A percentile compares a stretch with the other conserved stretches of the same genome.
Conservation (phyloP, 2,113 vertebrate genomes). For the Casuarius casuarius region DNA sequence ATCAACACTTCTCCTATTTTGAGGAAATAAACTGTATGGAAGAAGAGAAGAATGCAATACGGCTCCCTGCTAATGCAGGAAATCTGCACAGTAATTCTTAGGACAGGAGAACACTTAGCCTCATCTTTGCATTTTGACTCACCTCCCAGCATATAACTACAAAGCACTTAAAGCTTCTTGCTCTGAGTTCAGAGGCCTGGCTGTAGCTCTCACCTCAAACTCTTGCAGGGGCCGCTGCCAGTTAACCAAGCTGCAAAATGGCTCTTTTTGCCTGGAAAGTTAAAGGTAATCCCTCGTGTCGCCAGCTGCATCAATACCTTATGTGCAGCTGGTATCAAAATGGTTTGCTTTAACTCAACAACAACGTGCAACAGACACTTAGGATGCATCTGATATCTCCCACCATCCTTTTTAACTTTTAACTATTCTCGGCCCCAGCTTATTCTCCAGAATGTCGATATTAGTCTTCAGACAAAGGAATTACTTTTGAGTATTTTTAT, state of each 20-base stretch:
- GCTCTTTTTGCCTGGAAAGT: neutral
- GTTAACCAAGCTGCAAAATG: neutral
- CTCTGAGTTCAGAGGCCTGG: neutral
- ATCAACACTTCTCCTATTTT: neutral
- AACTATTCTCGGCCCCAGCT: neutral
- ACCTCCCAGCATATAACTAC: too few species aligned
- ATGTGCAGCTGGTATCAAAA: neutral
- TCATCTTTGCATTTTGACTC: neutral
- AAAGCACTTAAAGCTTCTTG: too few species aligned
- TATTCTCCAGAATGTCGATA: neutral
- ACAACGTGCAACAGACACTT: too few species aligned
- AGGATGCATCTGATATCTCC: neutral
- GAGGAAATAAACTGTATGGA: neutral
- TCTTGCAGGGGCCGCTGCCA: neutral
- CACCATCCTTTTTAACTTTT: neutral
- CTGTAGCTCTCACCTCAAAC: neutral
- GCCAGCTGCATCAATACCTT: neutral
- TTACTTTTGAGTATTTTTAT: neutral
- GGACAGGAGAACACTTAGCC: neutral
- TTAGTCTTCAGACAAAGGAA: neutral
- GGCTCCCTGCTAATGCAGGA: neutral
- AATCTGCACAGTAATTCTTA: neutral
- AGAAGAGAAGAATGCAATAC: neutral
- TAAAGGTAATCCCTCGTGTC: neutral
- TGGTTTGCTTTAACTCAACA: too few species aligned